Evolutionary conservation across 2,113 vertebrate genomes (phyloP).

Genomic region (Coturnix japonica): DNA sequence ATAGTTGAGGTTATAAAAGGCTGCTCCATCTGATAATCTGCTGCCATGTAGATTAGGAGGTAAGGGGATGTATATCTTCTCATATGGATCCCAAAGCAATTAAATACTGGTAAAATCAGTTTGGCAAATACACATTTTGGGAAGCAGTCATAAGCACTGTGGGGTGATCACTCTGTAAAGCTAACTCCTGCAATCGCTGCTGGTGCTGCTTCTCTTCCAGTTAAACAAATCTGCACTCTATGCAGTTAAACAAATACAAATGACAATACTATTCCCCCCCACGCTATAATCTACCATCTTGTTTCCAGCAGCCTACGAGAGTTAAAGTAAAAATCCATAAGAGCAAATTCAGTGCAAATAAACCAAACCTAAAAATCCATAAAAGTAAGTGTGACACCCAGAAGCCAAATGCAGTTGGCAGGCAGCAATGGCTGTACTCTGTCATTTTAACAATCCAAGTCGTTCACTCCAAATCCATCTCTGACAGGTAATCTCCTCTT

Average conservation of each 20-base stretch:
- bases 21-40: neutral
- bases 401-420: neutral
- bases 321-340: neutral
- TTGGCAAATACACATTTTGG: neutral
- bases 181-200: neutral
- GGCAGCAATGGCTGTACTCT: neutral
- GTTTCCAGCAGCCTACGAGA: neutral
- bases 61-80: neutral
- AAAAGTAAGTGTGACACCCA: neutral
- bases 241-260: neutral
- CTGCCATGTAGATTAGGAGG: fast-evolving
- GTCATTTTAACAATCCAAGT: neutral
- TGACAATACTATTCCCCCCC: neutral
- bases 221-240: neutral
- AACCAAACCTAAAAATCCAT: constrained; percentile 17
- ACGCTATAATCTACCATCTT: neutral
- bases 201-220: neutral
- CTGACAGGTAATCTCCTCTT: neutral
- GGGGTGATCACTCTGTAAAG: neutral
- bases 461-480: neutral
- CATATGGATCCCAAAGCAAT: neutral
- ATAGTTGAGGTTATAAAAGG: neutral
- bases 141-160: fast-evolving
- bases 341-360: neutral
- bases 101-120: neutral